Base-by-base conservation (phyloP, 1,140 invertebrate genomes). In the Adelges cooleyi region DNA sequence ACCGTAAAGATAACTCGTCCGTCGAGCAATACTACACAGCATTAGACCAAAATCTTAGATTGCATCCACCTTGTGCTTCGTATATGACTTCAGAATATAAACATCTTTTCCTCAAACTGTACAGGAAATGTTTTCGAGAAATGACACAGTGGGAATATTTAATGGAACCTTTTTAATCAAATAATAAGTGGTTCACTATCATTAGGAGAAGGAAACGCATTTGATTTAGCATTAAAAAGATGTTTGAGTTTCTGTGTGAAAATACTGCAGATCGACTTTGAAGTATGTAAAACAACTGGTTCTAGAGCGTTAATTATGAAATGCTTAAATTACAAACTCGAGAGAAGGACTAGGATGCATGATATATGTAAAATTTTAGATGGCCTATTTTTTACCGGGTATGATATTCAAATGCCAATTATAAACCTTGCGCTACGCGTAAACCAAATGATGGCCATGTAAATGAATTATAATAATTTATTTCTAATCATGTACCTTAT, bases 11-110 rank as follows among this genome's bases (percentile, higher is more conserved):
- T 0, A 9, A 25, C 18, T 8, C 1, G 13, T 42, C 0, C 10
- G n/a, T 56, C 3, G 23, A 44, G 8, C n/a, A 10, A 9, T 56
- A 44, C 18, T 27, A 23, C 25, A 44, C 23, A n/a, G 23, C 18
- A 44, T 9, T 56, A 13, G 23, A 29, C 17, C 3, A 17, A 17
- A 56, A 56, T 9, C 13, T 56, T 0, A 27, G 25, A 1, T 3
- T 44, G 9, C 53, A 56, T 42, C 53, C 53, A 11, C 53, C 53
- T 1, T 56, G 53, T 10, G 53, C 38, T 42, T 18, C 23, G 6
- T 56, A 56, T 27, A 56, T 56, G 53, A 11, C 23, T 10, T n/a
- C 1, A 5, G 53, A 56, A n/a, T 56, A 56, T 27, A 23, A 56
- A 25, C 0, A 56, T 25, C 27, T 56, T 25, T 1, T 56, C 10